A percentile compares a stretch with the other conserved stretches of the same genome.
Conservation (phyloP, 2,113 vertebrate species). For the Pseudopipra pipra region DNA sequence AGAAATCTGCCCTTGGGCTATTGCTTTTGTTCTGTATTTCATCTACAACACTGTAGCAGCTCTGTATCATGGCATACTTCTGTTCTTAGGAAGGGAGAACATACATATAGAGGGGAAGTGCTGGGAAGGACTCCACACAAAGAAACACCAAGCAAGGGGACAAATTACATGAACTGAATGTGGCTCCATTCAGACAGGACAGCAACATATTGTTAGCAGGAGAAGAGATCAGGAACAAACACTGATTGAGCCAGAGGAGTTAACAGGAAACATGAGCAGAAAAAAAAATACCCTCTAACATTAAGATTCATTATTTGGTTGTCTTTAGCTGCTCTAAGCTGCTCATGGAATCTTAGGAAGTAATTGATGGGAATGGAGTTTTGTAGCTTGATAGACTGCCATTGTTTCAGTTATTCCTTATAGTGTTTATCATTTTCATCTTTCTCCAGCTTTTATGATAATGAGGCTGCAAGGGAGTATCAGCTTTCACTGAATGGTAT, state of each 20-base stretch:
- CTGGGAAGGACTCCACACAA: background rate
- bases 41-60: background rate
- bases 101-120: background rate
- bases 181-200: background rate
- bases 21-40: background rate
- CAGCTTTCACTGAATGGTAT: background rate
- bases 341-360: background rate
- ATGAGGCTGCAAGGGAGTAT: background rate
- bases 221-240: background rate
- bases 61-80: background rate
- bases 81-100: background rate
- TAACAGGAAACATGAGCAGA: background rate
- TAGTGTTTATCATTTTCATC: background rate
- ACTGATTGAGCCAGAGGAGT: background rate
- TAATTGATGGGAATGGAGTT: background rate
- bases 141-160: background rate
- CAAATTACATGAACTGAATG: background rate
- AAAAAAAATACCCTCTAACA: background rate
- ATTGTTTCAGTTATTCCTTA: background rate
- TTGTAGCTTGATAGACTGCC: background rate
- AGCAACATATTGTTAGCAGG: background rate
- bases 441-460: background rate
- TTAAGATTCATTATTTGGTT: background rate
- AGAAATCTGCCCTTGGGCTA: background rate
- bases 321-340: background rate